A percentile compares a stretch with the other conserved stretches of the same genome.
phyloP scores from a whole-genome alignment of 2,113 vertebrate genomes.

The Rattus norvegicus region DNA sequence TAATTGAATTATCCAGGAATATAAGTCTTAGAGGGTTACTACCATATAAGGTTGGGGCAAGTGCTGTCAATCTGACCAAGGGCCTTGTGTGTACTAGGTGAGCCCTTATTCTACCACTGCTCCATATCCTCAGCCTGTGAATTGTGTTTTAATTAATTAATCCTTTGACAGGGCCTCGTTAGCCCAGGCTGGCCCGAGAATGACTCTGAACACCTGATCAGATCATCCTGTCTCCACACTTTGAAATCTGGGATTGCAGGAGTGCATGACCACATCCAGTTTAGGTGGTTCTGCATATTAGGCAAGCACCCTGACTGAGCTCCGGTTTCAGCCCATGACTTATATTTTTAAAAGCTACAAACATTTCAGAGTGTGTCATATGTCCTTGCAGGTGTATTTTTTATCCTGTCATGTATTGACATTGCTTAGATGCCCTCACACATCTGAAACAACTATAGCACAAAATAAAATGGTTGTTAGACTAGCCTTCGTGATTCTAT shows the following conservation, averaged over 20 bases:
- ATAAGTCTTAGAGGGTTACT: neutral
- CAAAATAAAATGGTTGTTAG: slow-evolving; percentile 31
- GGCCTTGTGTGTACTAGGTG: neutral
- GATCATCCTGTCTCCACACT: neutral
- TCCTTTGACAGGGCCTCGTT: neutral
- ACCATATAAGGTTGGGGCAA: neutral
- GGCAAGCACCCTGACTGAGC: neutral
- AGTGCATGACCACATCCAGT: neutral
- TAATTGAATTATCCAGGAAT: slow-evolving; percentile 31
- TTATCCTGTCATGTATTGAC: neutral
- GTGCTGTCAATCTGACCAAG: neutral
- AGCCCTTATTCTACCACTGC: neutral
- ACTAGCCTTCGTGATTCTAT: neutral
- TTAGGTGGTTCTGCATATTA: neutral
- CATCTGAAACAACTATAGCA: slow-evolving; percentile 27
- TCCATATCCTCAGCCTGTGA: neutral
- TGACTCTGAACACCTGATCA: neutral
- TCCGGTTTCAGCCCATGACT: too few relatives aligned
- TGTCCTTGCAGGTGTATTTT: slow-evolving; percentile 13
- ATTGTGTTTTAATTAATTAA: neutral
- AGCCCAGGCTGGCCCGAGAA: neutral
- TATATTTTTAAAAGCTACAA: neutral
- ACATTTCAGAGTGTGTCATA: neutral
- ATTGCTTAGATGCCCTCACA: neutral
- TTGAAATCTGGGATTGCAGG: neutral